Percentiles rank a stretch among this genome's conserved stretches.
Evolutionary conservation across 1,140 invertebrate genomes (phyloP).

Genomic region (Trichomalopsis sarcophagae): DNA sequence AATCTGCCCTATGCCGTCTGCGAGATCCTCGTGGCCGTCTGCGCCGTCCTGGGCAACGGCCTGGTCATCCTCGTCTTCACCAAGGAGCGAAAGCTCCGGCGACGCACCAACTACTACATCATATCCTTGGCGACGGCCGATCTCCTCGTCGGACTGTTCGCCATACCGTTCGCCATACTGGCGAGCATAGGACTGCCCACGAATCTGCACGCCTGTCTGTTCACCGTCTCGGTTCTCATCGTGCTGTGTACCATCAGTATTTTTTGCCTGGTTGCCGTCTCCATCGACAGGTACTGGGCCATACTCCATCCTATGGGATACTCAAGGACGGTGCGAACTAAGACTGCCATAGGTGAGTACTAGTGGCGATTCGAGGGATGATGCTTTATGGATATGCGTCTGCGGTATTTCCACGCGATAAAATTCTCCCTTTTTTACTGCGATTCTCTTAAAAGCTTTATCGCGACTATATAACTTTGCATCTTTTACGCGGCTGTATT

Average conservation of each 20-base stretch:
- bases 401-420: no score
- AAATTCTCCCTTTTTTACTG: no score
- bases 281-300: slow-evolving; percentile 93
- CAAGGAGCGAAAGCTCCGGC: slow-evolving; percentile 83
- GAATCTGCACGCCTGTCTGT: slow-evolving; percentile 87
- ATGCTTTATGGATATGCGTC: no score
- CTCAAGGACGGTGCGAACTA: slow-evolving; percentile 88
- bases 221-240: slow-evolving; percentile 90
- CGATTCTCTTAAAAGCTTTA: no score
- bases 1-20: slow-evolving; percentile 83
- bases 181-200: slow-evolving; percentile 84
- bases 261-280: slow-evolving; percentile 92
- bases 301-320: slow-evolving; percentile 93
- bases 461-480: no score
- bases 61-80: slow-evolving; percentile 90
- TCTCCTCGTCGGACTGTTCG: slow-evolving; percentile 85
- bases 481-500: no score
- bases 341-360: slow-evolving; percentile 87
- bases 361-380: no score
- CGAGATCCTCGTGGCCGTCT: slow-evolving; percentile 87
- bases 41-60: slow-evolving; percentile 88
- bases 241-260: slow-evolving; percentile 94
- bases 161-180: slow-evolving; percentile 91
- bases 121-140: slow-evolving; percentile 91
- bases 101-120: slow-evolving; percentile 94